A percentile compares a stretch with the other conserved stretches of the same genome.
Evolutionary conservation across 2,888 invertebrate species (phyloP).

Genomic region (Exephanes ischioxanthus): DNA sequence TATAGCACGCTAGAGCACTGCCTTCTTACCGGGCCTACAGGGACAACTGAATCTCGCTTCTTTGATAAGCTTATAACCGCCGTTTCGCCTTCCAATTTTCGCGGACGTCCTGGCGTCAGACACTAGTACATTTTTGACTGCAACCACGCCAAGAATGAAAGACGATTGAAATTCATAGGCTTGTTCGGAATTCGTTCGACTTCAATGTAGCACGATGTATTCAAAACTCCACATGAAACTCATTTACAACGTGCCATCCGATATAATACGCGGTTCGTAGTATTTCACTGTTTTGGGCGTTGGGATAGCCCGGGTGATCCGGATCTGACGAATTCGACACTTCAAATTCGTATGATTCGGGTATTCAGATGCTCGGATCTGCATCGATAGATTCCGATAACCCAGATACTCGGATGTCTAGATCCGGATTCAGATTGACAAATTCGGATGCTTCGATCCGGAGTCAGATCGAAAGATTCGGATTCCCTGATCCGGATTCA

Average conservation of each 20-base stretch:
- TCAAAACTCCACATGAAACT: neutral
- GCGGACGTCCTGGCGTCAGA: slow-evolving; percentile 33
- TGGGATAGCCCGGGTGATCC: neutral
- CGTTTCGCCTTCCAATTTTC: slow-evolving; percentile 58
- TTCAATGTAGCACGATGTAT: neutral
- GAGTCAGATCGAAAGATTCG: too few species aligned
- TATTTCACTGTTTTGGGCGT: neutral
- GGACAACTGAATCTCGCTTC: slow-evolving; percentile 63
- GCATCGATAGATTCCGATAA: too few species aligned
- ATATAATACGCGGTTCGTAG: neutral
- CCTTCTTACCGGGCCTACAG: slow-evolving; percentile 50
- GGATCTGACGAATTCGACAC: neutral
- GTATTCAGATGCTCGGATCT: neutral
- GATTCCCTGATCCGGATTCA: too few species aligned
- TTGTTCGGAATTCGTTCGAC: neutral
- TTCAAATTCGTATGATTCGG: neutral
- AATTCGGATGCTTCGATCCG: too few species aligned
- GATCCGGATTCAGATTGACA: too few species aligned
- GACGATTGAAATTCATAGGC: slow-evolving; percentile 14
- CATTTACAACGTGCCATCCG: neutral
- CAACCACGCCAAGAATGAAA: neutral
- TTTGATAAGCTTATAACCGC: slow-evolving; percentile 64
- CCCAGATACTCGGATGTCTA: too few species aligned
- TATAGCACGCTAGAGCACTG: slow-evolving; percentile 60
- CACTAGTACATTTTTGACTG: slow-evolving; percentile 9